Evolutionary conservation across 2,888 invertebrate species (phyloP).

Genomic region (Epistrophe eligans): DNA sequence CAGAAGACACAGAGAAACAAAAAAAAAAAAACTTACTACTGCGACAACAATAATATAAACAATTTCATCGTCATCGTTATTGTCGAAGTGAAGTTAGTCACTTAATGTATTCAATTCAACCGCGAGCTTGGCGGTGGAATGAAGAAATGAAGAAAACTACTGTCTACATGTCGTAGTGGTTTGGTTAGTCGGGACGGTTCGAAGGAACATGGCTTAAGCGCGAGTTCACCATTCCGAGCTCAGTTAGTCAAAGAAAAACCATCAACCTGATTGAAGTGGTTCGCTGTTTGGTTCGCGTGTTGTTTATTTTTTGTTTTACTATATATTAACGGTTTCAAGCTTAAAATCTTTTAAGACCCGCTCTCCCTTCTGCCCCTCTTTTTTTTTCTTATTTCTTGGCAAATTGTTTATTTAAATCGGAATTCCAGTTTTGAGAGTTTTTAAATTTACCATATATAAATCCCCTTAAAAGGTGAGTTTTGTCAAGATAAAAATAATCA

Average conservation of each 20-base stretch:
- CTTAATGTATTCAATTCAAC: conserved; percentile 34
- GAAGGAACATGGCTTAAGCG: conserved; percentile 43
- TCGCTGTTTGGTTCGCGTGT: conserved; percentile 27
- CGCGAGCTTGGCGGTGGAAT: conserved; percentile 56
- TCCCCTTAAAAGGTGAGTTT: conserved; percentile 60
- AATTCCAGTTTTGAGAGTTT: conserved; percentile 25
- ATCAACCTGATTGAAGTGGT: conserved; percentile 64
- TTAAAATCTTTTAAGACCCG: conserved; percentile 24
- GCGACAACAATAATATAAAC: conserved; percentile 50
- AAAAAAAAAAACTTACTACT: conserved; percentile 34
- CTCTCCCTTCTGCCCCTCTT: not conserved
- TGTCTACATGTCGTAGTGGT: not conserved
- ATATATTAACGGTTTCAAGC: conserved; percentile 46
- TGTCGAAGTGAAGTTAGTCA: conserved; percentile 11
- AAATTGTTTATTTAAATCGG: conserved; percentile 25
- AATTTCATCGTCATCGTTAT: conserved; percentile 47
- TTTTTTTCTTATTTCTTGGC: not conserved
- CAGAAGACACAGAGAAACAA: conserved; percentile 33
- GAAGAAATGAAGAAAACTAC: conserved; percentile 70
- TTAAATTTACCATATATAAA: conserved; percentile 37
- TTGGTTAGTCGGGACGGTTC: conserved; percentile 4
- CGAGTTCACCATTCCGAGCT: conserved; percentile 49
- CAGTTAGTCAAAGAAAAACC: conserved; percentile 70
- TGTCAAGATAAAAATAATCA: conserved; percentile 35
- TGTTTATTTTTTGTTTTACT: conserved; percentile 17